Evolutionary conservation across 1,140 invertebrate genomes (phyloP).

Genomic region (Apis mellifera): DNA sequence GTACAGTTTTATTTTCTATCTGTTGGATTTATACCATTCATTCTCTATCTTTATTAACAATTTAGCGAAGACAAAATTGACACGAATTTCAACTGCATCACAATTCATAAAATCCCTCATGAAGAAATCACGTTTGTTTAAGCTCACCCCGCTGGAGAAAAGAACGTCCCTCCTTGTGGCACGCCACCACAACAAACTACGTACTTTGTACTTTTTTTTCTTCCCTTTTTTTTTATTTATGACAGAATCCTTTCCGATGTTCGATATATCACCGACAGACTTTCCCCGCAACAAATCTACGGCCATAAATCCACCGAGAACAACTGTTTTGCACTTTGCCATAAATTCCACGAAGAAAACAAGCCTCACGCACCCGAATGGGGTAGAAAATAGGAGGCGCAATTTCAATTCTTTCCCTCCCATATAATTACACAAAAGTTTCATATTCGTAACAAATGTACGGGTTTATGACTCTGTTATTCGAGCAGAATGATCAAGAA

Average conservation of each 20-base stretch:
- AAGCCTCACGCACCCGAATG: neutral
- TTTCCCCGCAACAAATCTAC: conserved; percentile 18
- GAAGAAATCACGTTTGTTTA: neutral
- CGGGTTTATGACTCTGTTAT: too few species aligned
- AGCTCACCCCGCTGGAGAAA: neutral
- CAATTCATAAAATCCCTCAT: too few species aligned
- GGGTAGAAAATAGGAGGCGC: neutral
- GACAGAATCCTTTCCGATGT: conserved; percentile 1
- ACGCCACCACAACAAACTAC: neutral
- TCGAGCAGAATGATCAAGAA: too few species aligned
- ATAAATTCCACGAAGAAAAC: conserved; percentile 19
- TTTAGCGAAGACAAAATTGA: too few species aligned
- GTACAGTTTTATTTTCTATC: too few species aligned
- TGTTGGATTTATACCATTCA: too few species aligned
- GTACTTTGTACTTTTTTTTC: too few species aligned
- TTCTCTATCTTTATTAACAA: too few species aligned
- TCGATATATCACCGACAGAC: conserved; percentile 22
- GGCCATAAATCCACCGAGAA: conserved; percentile 31
- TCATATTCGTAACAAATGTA: neutral
- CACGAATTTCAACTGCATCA: too few species aligned
- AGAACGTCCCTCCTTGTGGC: neutral
- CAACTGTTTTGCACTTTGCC: conserved; percentile 40
- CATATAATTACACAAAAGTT: conserved; percentile 24
- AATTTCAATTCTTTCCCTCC: conserved; percentile 21
- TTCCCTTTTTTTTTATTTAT: conserved; percentile 19